Percentiles rank a stretch among this genome's conserved stretches.
Evolutionary conservation across 1,140 invertebrate species (phyloP).

Genomic region (Drosophila elegans): DNA sequence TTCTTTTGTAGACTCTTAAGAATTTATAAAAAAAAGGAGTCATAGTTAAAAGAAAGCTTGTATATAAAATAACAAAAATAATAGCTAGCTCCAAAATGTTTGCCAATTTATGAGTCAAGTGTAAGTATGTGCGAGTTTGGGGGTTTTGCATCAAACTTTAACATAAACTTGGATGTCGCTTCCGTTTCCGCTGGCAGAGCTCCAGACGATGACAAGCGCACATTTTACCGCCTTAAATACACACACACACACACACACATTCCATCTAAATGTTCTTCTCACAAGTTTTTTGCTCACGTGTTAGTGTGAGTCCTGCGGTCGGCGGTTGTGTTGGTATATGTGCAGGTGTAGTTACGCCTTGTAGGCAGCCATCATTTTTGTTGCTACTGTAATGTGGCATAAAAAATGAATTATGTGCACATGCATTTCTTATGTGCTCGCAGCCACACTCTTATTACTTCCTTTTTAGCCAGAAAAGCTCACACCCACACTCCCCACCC

Average conservation of each 20-base stretch:
- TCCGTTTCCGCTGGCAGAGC: conserved; percentile 66
- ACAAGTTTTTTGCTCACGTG: conserved; percentile 27
- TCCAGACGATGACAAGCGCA: conserved; percentile 35
- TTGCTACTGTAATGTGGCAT: conserved; percentile 74
- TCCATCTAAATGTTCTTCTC: conserved; percentile 23
- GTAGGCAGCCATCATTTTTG: conserved; percentile 37
- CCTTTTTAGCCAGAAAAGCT: neutral
- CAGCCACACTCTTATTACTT: conserved; percentile 27
- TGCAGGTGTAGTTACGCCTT: conserved; percentile 13
- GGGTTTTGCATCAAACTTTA: conserved; percentile 77
- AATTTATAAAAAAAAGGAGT: too few species aligned
- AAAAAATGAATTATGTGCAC: conserved; percentile 82
- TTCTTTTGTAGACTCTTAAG: too few species aligned
- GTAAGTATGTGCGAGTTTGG: conserved; percentile 35
- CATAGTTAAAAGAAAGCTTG: too few species aligned
- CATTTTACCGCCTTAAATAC: neutral
- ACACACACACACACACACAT: neutral
- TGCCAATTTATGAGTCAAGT: neutral
- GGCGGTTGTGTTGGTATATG: neutral
- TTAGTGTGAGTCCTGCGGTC: conserved; percentile 13
- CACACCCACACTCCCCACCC: neutral
- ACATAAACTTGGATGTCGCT: conserved; percentile 79
- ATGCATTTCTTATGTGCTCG: conserved; percentile 74
- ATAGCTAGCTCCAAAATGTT: neutral
- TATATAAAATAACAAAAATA: too few species aligned